Evolutionary conservation across 2,113 vertebrate species (phyloP).

Genomic region (Mirounga angustirostris): DNA sequence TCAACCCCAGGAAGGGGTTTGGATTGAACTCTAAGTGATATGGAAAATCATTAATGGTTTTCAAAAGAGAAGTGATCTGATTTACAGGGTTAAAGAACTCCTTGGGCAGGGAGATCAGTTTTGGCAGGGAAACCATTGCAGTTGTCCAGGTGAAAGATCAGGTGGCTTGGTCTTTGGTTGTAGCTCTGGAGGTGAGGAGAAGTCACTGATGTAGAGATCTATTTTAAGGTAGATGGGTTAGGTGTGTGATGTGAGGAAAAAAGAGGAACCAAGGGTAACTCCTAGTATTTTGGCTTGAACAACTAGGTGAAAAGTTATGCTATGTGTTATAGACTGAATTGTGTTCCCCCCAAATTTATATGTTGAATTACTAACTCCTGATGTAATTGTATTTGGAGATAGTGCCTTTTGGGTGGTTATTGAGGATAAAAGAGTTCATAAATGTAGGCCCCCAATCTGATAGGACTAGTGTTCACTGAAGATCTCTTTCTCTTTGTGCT

Average conservation of each 20-base stretch:
- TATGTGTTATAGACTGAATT: not conserved
- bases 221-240: not conserved
- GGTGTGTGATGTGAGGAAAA: not conserved
- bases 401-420: not conserved
- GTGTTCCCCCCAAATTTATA: not conserved
- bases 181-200: not conserved
- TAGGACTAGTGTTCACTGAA: not conserved
- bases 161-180: not conserved
- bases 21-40: not conserved
- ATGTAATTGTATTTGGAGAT: not conserved
- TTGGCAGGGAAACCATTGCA: not conserved
- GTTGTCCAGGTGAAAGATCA: not conserved
- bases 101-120: not conserved
- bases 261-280: not conserved
- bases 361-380: not conserved
- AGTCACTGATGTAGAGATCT: not conserved
- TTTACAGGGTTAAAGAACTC: not conserved
- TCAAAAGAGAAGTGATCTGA: not conserved
- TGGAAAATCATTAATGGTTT: not conserved
- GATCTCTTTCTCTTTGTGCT: not conserved
- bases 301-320: not conserved
- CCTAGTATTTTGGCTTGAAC: not conserved
- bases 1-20: not conserved
- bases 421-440: not conserved
- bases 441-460: not conserved